These are phyloP conservation scores for Arvicanthis niloticus DNA, from an alignment of 2,113 vertebrate genomes.

Conservation along the genomic window DNA sequence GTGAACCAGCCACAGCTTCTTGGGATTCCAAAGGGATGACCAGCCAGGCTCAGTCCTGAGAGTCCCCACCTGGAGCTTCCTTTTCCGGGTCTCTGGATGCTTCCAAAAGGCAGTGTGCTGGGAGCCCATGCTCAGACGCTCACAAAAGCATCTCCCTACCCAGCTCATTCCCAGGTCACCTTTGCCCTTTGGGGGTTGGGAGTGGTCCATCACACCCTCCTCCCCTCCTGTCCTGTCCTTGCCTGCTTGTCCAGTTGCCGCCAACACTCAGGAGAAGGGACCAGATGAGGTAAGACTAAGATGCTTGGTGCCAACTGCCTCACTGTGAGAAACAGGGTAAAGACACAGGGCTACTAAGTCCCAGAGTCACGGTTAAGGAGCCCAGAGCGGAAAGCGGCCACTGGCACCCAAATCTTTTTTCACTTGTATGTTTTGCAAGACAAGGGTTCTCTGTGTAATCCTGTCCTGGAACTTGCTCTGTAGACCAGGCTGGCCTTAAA, in stretches of 20 bases:
- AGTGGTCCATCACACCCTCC: not conserved
- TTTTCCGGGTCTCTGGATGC: not conserved
- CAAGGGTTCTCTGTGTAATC: not conserved
- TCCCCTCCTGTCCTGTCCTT: not conserved
- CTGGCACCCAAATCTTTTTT: not conserved
- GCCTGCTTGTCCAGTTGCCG: not conserved
- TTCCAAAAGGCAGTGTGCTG: not conserved
- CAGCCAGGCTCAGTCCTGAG: not conserved
- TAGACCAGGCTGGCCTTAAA: not conserved
- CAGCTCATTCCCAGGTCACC: not conserved
- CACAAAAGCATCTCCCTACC: not conserved
- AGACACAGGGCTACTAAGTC: not conserved
- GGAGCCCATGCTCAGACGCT: not conserved
- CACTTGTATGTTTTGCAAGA: not conserved
- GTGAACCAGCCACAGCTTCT: slow-evolving; percentile 52
- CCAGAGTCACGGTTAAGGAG: not conserved
- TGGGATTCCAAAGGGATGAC: slow-evolving; percentile 69
- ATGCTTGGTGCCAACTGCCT: not conserved
- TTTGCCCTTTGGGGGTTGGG: not conserved
- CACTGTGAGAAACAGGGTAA: not conserved
- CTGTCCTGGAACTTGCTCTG: not conserved
- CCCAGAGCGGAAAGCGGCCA: not conserved
- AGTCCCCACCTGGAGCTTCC: not conserved
- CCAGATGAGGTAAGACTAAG: not conserved
- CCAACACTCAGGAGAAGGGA: not conserved